These are phyloP conservation scores for Scaptomyza flava DNA, from an alignment of 2,888 invertebrate species.

Conservation along the genomic window DNA sequence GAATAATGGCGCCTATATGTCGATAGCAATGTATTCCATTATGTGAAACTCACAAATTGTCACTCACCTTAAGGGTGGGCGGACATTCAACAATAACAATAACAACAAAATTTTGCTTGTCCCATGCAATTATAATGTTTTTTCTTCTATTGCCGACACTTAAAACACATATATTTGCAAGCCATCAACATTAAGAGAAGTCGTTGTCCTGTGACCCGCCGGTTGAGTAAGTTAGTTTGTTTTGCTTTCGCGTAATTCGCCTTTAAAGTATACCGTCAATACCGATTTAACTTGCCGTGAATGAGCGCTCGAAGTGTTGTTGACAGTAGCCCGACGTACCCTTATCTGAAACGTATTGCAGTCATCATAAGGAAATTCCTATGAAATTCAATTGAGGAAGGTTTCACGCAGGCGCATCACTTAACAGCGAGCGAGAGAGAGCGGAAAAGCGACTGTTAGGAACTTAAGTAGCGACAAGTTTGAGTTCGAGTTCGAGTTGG, in stretches of 20 bases:
- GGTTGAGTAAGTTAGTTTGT: constrained; percentile 49
- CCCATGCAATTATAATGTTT: constrained; percentile 69
- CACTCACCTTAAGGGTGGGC: constrained; percentile 64
- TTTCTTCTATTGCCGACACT: constrained; percentile 53
- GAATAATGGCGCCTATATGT: constrained; percentile 61
- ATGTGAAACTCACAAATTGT: constrained; percentile 62
- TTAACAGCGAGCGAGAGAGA: constrained; percentile 22
- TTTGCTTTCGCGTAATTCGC: constrained; percentile 63
- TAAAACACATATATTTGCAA: constrained; percentile 23
- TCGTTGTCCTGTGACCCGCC: constrained; percentile 62
- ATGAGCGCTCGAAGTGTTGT: constrained; percentile 50
- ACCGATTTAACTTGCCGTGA: constrained; percentile 25
- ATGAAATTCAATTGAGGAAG: constrained; percentile 65
- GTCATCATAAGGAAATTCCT: constrained; percentile 63
- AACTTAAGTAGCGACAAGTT: constrained; percentile 9
- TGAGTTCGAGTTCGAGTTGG: constrained; percentile 25
- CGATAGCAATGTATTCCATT: constrained; percentile 67
- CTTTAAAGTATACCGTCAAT: constrained; percentile 34
- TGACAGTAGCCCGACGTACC: constrained; percentile 62
- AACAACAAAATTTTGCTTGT: constrained; percentile 55
- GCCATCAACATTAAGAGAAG: constrained; percentile 45
- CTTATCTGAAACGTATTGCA: constrained; percentile 72
- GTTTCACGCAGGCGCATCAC: constrained; percentile 57
- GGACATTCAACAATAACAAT: constrained; percentile 40
- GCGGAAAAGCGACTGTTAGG: constrained; percentile 11